Percentiles rank a stretch among this genome's conserved stretches.
These are phyloP conservation scores for Lathronympha strigana DNA, from an alignment of 2,888 invertebrate genomes.

Conservation along the genomic window DNA sequence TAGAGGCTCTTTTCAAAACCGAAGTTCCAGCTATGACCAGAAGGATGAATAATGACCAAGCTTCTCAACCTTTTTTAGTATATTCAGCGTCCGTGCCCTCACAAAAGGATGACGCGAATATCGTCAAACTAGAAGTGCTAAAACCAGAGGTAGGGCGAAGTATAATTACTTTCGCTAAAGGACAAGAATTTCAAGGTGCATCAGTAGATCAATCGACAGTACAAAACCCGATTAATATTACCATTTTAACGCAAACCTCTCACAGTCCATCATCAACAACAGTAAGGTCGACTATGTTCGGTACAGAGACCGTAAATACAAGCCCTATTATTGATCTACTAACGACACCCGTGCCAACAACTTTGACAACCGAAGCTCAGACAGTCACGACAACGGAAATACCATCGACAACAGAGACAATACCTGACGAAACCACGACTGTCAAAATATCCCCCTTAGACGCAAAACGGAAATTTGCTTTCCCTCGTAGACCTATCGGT, in stretches of 20 bases:
- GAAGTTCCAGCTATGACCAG: constrained; percentile 69
- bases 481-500: constrained; percentile 69
- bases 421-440: constrained; percentile 66
- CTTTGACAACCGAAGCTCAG: constrained; percentile 45
- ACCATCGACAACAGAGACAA: constrained; percentile 58
- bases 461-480: constrained; percentile 72
- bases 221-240: constrained; percentile 63
- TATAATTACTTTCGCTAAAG: constrained; percentile 72
- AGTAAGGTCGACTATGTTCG: constrained; percentile 46
- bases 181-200: constrained; percentile 70
- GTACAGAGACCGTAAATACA: constrained; percentile 49
- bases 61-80: constrained; percentile 74
- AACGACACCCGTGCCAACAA: constrained; percentile 50
- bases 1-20: constrained; percentile 87
- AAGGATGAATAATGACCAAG: constrained; percentile 55
- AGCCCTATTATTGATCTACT: constrained; percentile 56
- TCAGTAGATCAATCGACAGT: constrained; percentile 58
- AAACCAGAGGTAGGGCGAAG: constrained; percentile 67
- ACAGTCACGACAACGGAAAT: constrained; percentile 48
- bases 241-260: constrained; percentile 53
- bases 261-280: constrained; percentile 51
- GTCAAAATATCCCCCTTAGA: constrained; percentile 63
- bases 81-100: constrained; percentile 72
- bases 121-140: constrained; percentile 64
- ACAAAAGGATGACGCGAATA: constrained; percentile 64